Base-by-base conservation (phyloP, 2,888 invertebrate genomes). In the Drosophila merina region DNA sequence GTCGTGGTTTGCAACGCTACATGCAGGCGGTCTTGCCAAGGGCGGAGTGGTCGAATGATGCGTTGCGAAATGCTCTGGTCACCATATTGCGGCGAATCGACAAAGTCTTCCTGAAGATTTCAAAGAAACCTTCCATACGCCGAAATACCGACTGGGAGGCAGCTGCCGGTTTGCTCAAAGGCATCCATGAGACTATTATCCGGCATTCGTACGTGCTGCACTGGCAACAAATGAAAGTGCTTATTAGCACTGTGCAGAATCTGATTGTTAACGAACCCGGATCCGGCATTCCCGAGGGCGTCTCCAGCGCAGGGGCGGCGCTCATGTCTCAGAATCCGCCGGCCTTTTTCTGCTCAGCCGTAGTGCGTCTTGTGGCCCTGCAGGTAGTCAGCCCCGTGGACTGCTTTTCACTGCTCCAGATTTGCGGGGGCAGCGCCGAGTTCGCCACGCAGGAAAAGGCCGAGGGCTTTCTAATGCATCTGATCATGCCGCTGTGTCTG, bases 141-240 rank as follows among this genome's bases (percentile, higher is more conserved):
- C 94, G 98, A 84, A 97, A 98, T 77, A 97, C 97, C 0, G 98
- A 99, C 89, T 99, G 99, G 99, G 97, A 97, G 89, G 98, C 99
- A 0, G 98, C 99, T 0, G 97, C 98, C 48, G 96, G 97, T 20
- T 93, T 99, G 52, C 92, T 99, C 1, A 97, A 97, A 93, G 99
- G 98, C 50, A 95, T 99, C 14, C 98, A 99, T 90, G 96, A 98
- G 90, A 99, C 99, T 0, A 94, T 99, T 91, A 94, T 96, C 66
- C 95, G 96, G 72, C 98, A 97, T 92, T 97, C 98, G 0, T 99
- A 98, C 91, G 97, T 99, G 58, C 97, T 99, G 88, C 98, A 99
- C 90, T 96, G 96, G 95, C 98, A 98, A 83, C 98, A 99, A 91
- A 94, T 99, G 66, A 99, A 99, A 90, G 95, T 96, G 0, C 93